phyloP scores from a whole-genome alignment of 2,888 invertebrate genomes.

The Ochropleura leucogaster region DNA sequence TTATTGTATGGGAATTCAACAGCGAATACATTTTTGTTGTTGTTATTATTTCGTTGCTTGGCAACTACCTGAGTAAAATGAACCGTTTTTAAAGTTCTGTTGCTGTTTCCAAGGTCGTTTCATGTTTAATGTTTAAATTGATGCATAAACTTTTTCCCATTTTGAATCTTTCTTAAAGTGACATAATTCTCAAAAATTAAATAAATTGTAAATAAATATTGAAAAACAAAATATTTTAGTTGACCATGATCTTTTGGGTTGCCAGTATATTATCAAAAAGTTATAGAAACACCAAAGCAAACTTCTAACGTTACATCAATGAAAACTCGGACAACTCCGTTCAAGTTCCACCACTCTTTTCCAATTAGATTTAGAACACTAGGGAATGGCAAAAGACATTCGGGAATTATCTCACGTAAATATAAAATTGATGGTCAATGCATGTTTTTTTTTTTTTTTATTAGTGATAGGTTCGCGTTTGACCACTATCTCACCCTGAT shows the following conservation, averaged over 20 bases:
- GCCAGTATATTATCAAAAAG: constrained; percentile 2
- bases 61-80: constrained; percentile 37
- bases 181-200: neutral
- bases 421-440: too few species aligned
- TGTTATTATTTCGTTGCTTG: constrained; percentile 45
- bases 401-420: too few species aligned
- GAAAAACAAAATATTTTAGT: neutral
- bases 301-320: neutral
- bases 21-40: constrained; percentile 27
- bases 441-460: too few species aligned
- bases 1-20: neutral
- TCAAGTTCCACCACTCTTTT: too few species aligned
- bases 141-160: too few species aligned
- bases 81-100: constrained; percentile 19
- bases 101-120: neutral
- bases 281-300: neutral
- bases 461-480: too few species aligned
- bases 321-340: neutral
- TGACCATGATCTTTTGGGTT: constrained; percentile 15
- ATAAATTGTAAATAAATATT: neutral
- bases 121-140: neutral
- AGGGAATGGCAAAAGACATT: too few species aligned
- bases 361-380: too few species aligned
- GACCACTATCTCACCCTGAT: too few species aligned
- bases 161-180: neutral